A percentile compares a stretch with the other conserved stretches of the same genome.
Evolutionary conservation across 2,888 invertebrate genomes (phyloP).

Genomic region (Odiellus spinosus): DNA sequence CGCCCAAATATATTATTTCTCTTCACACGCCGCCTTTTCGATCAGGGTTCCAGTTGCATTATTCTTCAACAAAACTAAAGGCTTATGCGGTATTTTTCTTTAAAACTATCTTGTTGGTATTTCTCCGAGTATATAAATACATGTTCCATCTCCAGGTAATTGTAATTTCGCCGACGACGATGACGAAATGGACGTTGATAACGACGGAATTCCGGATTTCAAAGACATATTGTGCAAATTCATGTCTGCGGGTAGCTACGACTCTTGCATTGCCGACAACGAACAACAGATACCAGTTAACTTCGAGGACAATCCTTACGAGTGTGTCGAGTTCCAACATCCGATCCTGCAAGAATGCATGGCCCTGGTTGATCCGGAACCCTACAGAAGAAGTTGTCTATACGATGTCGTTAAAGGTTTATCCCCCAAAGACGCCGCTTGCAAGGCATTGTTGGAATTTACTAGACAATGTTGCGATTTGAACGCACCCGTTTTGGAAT

Average conservation of each 20-base stretch:
- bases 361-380: conserved; percentile 47
- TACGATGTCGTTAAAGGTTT: conserved; percentile 41
- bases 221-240: too few species aligned
- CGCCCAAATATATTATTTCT: conserved; percentile 43
- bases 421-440: conserved; percentile 35
- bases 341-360: conserved; percentile 30
- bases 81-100: conserved; percentile 69
- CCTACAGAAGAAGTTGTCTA: conserved; percentile 51
- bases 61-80: conserved; percentile 54
- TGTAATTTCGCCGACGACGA: not conserved
- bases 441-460: conserved; percentile 51
- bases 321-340: too few species aligned
- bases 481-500: conserved; percentile 51
- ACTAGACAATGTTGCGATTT: conserved; percentile 50
- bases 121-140: too few species aligned
- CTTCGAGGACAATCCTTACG: too few species aligned
- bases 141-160: too few species aligned
- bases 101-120: too few species aligned
- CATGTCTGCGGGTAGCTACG: too few species aligned
- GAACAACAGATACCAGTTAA: too few species aligned
- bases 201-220: too few species aligned
- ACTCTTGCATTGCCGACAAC: too few species aligned
- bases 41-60: conserved; percentile 53
- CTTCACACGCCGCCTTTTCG: conserved; percentile 33
- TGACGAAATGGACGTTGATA: not conserved